Evolutionary conservation across 2,113 vertebrate genomes (phyloP), one percentile per base, ranked within the genome.

Genomic region (Coptodon bakossiorum): DNA sequence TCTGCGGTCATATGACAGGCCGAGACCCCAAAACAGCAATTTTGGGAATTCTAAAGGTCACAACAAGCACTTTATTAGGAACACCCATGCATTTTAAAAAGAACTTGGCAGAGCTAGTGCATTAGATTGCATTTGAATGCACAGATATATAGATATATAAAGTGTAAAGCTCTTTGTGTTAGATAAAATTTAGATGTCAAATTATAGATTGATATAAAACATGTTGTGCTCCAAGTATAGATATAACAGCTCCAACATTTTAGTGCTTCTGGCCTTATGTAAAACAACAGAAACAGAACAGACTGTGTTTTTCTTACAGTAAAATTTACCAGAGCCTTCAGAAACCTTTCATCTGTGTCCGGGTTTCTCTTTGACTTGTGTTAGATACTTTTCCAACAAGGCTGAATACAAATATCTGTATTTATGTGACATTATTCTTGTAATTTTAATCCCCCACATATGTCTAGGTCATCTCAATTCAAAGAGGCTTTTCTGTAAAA

Each of bases 401-500:
- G 73, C 73, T 78, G 17, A 52, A 31, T 9, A 78, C 3, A 34
- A 78, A 6, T 78, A 78, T 52, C 45, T 52, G 73, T n/a, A 34
- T 31, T n/a, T 78, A 17, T 31, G 27, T 31, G 73, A 52, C 27
- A 13, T 78, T 52, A 52, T 78, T 52, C 45, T n/a, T 78, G 73
- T 78, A 13, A 78, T 50, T 52, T 78, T 34, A 52, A 78, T 52
- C 27, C 6, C 4, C 10, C 73, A n/a, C 10, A 52, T 31, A 13
- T 31, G 27, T 78, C 73, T 52, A 50, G 45, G 45, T 78, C 73
- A n/a, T 78, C 10, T 6, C 6, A 78, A 78, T n/a, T 52, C 73
- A 52, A 50, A 52, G 17, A 50, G 3, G 17, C 27, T 78, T 78
- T 52, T 78, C 73, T 78, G 10, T 34, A 78, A 78, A 52, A 78